phyloP scores from a whole-genome alignment of 2,797 vertebrate genomes.

The Discoglossus pictus region DNA sequence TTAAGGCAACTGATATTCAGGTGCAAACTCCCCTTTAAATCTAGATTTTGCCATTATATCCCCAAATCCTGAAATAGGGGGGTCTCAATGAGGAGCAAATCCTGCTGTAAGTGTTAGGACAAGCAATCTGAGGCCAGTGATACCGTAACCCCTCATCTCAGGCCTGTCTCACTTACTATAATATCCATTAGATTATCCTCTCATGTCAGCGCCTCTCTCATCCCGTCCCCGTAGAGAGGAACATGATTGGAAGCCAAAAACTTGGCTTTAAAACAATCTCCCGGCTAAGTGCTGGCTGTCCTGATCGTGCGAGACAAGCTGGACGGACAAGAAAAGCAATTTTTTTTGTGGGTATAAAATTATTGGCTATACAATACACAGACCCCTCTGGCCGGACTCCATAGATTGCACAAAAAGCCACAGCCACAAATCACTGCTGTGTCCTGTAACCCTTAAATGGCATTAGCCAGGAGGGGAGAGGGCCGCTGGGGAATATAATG shows the following conservation, averaged over 20 bases:
- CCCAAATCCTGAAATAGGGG: conserved; percentile 6
- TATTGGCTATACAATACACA: conserved; percentile 2
- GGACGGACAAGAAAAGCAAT: not conserved
- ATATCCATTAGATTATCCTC: conserved; percentile 18
- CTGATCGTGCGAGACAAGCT: not conserved
- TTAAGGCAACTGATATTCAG: too few species aligned
- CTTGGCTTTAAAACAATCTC: conserved; percentile 21
- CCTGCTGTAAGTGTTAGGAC: not conserved
- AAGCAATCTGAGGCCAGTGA: not conserved
- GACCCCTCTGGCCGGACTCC: not conserved
- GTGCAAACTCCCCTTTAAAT: too few species aligned
- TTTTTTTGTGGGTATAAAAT: conserved; percentile 5
- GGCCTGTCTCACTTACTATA: conserved; percentile 5
- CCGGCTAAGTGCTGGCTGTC: not conserved
- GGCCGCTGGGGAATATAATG: too few species aligned
- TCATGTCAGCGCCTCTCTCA: not conserved
- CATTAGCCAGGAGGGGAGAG: too few species aligned
- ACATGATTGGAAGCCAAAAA: conserved; percentile 10
- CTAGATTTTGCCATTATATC: not conserved
- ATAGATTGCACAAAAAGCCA: conserved; percentile 2
- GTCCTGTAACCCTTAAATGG: conserved; percentile 5
- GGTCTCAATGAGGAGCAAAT: not conserved
- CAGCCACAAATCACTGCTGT: not conserved
- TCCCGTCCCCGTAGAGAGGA: not conserved
- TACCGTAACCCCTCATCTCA: not conserved